Evolutionary conservation across 1,140 invertebrate genomes (phyloP).

Genomic region (Euschistus heros): DNA sequence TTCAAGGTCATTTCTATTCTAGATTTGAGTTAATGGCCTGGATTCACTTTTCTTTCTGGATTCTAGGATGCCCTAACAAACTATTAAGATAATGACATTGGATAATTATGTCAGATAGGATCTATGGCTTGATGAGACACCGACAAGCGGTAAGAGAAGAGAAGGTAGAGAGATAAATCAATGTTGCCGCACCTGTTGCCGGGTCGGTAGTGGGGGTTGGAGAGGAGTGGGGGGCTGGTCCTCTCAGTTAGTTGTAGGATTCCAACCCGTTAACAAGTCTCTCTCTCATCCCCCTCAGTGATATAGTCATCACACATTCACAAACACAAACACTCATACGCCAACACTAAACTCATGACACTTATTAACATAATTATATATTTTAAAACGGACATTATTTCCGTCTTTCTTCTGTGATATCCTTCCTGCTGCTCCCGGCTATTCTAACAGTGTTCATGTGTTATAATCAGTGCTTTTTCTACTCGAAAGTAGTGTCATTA

Average conservation of each 20-base stretch:
- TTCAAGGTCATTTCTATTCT: no score
- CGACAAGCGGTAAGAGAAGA: background rate
- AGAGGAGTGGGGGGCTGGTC: background rate
- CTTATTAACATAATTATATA: no score
- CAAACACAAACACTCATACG: background rate
- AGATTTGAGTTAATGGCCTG: no score
- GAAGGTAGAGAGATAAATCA: slow-evolving; percentile 2
- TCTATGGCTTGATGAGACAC: background rate
- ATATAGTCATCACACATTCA: background rate
- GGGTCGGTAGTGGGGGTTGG: background rate
- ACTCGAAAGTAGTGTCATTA: background rate
- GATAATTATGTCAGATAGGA: slow-evolving; percentile 2
- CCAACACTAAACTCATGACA: background rate
- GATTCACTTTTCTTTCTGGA: no score
- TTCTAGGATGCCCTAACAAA: no score
- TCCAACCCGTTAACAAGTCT: slow-evolving; percentile 8
- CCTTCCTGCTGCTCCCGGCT: background rate
- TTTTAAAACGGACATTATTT: no score
- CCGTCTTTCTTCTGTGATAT: slow-evolving; percentile 9
- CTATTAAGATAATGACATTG: background rate
- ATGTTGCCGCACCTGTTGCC: slow-evolving; percentile 9
- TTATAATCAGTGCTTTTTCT: background rate
- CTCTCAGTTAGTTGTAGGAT: background rate
- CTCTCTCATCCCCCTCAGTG: slow-evolving; percentile 6
- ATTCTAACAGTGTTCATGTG: background rate